Conservation (phyloP, 1,140 invertebrate species). For the Samia ricini region DNA sequence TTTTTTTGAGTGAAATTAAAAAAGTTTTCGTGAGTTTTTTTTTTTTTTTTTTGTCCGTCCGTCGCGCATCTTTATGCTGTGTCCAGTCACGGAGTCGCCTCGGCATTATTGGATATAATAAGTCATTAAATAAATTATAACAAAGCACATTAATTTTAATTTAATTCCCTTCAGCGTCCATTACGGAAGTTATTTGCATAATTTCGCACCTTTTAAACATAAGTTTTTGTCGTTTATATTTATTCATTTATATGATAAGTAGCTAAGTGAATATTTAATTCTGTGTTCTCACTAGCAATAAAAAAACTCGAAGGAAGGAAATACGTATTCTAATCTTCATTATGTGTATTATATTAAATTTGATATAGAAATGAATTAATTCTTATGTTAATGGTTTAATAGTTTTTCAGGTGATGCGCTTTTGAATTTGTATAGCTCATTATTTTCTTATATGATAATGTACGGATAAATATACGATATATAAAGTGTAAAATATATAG, state of each 20-base stretch:
- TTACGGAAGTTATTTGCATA: slow-evolving; percentile 1
- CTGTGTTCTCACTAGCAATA: too few species aligned
- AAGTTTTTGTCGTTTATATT: not conserved
- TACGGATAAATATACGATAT: too few species aligned
- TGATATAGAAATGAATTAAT: too few species aligned
- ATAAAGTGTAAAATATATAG: too few species aligned
- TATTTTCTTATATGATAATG: too few species aligned
- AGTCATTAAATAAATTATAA: slow-evolving; percentile 1
- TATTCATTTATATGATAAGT: slow-evolving; percentile 4
- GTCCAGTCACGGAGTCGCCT: slow-evolving; percentile 25
- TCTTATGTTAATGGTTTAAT: too few species aligned
- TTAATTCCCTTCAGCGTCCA: not conserved
- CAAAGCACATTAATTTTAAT: not conserved
- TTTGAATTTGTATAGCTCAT: too few species aligned
- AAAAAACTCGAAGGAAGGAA: too few species aligned
- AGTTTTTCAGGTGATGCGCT: too few species aligned
- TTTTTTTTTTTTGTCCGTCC: too few species aligned
- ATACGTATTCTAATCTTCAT: too few species aligned
- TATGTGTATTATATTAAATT: too few species aligned
- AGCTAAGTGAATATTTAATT: slow-evolving; percentile 2
- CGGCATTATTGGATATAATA: not conserved
- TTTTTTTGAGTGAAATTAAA: slow-evolving; percentile 63
- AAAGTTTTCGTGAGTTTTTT: slow-evolving; percentile 42
- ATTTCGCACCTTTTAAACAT: not conserved
- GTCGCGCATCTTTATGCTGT: slow-evolving; percentile 34